Evolutionary conservation across 2,797 vertebrate genomes (phyloP), one percentile per base, ranked within the genome.

Genomic region (Sebastes kiyomatsui): DNA sequence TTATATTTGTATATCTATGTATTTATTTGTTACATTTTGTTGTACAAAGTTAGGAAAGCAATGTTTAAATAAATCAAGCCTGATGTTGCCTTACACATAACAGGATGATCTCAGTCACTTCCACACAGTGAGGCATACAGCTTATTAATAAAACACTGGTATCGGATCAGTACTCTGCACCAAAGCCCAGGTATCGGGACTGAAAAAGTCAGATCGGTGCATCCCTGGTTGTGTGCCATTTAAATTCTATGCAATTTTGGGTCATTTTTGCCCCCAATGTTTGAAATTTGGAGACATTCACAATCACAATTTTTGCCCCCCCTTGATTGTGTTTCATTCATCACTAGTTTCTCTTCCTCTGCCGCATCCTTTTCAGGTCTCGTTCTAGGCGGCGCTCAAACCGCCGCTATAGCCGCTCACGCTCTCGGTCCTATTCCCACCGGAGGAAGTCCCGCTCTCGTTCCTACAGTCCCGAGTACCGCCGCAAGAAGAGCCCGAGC

Each of bases 401-500:
- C 80, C 97, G 96, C 70, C 96, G 95, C 66, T 96, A 97, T 81
- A 97, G 95, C 75, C 97, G 95, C 56, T 98, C 97, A 27, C 96
- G 96, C 64, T 98, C 97, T 64, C 96, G 96, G 35, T 98, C 97
- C 78, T 95, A 96, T 88, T 97, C 97, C 83, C 95, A 97, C 38
- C 96, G 95, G 84, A 97, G 96, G 83, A 96, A 96, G 79, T 97
- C 97, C 82, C 96, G 96, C 78, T 98, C 97, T 90, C 97, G 96
- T 80, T 98, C 97, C 0, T 97, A 97, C 80, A 97, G 97, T 0
- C 97, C 96, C 2, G 97, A 98, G 9, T 97, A 97, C 87, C 96
- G 96, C 0, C 96, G 97, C 70, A 94, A 94, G 84, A 96, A 96
- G 88, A 98, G 97, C 93, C 96, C 96, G 81, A 99, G 97, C 89